Evolutionary conservation across 2,888 invertebrate species (phyloP).

Genomic region (Leptura quadrifasciata): DNA sequence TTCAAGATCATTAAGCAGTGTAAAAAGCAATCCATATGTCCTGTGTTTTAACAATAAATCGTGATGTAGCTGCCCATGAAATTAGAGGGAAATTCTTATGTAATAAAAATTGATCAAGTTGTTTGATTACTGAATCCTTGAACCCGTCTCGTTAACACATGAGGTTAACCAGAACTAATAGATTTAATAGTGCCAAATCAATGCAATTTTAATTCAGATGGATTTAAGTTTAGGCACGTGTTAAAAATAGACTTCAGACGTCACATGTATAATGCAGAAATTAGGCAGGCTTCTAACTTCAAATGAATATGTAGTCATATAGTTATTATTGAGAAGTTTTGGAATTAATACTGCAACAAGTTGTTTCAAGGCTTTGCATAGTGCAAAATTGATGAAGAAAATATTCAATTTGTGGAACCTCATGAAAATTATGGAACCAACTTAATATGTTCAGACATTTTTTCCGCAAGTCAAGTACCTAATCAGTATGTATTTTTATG

Average conservation of each 20-base stretch:
- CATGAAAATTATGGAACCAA: too few species aligned
- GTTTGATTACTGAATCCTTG: conserved; percentile 45
- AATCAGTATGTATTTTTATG: too few species aligned
- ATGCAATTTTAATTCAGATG: background rate
- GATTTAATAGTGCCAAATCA: conserved; percentile 37
- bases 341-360: background rate
- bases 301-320: background rate
- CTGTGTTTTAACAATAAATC: conserved; percentile 2
- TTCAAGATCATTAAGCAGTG: background rate
- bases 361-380: background rate
- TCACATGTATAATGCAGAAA: background rate
- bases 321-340: background rate
- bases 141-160: conserved; percentile 35
- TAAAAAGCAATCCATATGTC: background rate
- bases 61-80: conserved; percentile 19
- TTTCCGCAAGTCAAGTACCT: too few species aligned
- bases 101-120: conserved; percentile 48
- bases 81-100: conserved; percentile 37
- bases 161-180: conserved; percentile 36
- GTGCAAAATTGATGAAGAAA: too few species aligned
- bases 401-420: too few species aligned
- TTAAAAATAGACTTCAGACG: background rate
- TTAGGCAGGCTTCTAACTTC: background rate
- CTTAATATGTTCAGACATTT: too few species aligned
- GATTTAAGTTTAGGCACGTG: background rate